These are phyloP conservation scores for Cylindroiulus punctatus DNA, from an alignment of 2,888 invertebrate genomes.

Conservation along the genomic window DNA sequence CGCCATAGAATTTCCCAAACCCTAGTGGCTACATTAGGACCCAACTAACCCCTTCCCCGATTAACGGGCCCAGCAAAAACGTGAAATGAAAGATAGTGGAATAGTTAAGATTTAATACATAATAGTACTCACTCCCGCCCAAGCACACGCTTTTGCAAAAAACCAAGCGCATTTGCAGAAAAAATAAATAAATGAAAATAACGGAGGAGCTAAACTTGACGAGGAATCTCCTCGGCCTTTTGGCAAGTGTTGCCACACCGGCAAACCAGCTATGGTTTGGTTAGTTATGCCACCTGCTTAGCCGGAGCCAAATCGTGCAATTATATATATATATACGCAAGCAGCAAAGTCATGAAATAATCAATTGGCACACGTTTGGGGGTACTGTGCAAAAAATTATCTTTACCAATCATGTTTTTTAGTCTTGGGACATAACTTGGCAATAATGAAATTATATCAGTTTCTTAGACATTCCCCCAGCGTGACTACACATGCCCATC, in stretches of 20 bases:
- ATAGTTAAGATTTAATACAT: conserved; percentile 35
- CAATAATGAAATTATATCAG: too few species aligned
- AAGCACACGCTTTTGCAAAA: not conserved
- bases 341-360: not conserved
- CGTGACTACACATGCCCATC: too few species aligned
- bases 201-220: not conserved
- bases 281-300: not conserved
- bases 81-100: not conserved
- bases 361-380: not conserved
- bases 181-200: too few species aligned
- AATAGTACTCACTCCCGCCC: not conserved
- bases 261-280: not conserved
- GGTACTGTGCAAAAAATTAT: not conserved
- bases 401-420: not conserved
- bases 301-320: not conserved
- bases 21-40: not conserved
- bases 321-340: not conserved
- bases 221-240: not conserved
- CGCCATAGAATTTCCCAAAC: not conserved
- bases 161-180: not conserved
- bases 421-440: too few species aligned
- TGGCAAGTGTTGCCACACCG: too few species aligned
- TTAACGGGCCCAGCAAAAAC: not conserved
- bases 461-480: too few species aligned
- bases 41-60: not conserved